Percentiles rank a stretch among this genome's conserved stretches.
These are phyloP conservation scores for Pocillopora verrucosa DNA, from an alignment of 64 coral and sea anemone species.

Conservation along the genomic window DNA sequence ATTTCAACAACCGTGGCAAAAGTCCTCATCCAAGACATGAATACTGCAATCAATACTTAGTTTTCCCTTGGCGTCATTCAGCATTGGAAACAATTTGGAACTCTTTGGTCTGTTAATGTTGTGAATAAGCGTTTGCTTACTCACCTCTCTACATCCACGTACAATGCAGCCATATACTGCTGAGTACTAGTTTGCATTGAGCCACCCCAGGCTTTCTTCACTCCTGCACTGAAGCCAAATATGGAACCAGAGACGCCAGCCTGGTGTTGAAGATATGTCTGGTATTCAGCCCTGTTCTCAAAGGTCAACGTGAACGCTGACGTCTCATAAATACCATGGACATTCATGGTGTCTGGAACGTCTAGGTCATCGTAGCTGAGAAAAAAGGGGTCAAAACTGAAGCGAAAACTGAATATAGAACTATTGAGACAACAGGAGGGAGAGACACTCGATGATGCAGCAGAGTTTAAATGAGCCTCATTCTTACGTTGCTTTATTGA, in stretches of 20 bases:
- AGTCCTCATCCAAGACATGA: too few species aligned
- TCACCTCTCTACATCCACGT: conserved; percentile 1
- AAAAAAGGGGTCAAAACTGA: background rate
- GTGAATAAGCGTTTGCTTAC: background rate
- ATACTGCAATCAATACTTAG: too few species aligned
- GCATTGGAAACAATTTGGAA: too few species aligned
- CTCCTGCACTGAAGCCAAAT: conserved; percentile 19
- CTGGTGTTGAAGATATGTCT: background rate
- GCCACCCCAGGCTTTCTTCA: background rate
- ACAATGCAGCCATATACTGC: background rate
- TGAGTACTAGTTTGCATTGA: background rate
- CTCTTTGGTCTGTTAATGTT: too few species aligned
- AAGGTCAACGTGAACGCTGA: background rate
- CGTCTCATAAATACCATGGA: conserved; percentile 40
- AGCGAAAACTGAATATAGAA: background rate
- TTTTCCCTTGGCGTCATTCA: too few species aligned
- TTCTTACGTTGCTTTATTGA: conserved; percentile 11
- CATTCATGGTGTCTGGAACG: conserved; percentile 51
- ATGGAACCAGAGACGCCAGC: conserved; percentile 11
- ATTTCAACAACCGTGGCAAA: too few species aligned
- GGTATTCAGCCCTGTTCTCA: background rate
- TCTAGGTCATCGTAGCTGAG: conserved; percentile 14
- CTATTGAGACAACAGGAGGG: background rate
- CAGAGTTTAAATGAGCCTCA: background rate
- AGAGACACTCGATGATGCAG: too few species aligned